Base-by-base conservation (phyloP, 2,888 invertebrate genomes). In the Labia minor region DNA sequence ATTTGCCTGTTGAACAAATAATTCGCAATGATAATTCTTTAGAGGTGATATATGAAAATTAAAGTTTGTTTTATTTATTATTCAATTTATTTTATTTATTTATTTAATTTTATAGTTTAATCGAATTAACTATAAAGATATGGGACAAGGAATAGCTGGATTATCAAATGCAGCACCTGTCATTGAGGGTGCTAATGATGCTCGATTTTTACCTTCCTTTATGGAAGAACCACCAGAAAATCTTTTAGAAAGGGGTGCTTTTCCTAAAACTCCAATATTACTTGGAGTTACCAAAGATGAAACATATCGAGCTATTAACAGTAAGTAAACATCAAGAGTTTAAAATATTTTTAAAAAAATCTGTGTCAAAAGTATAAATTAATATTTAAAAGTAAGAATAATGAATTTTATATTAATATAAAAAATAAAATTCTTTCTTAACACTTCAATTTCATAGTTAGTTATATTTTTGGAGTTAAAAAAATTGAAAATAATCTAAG, bases 261-360 rank as follows among this genome's bases (percentile, higher is more conserved):
- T 81, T 66, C 81, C 81, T 0, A 80, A 81, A 1, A 81, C 86
- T 16, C 89, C 90, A 0, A 75, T 90, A 69, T 78, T 90, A 11
- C 89, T 87, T 0, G 90, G 90, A 0, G 86, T 88, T 1, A 84
- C 85, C 0, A 86, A 85, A 64, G 86, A 89, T 62, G 90, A 90
- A 77, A 89, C 89, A 0, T 81, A 83, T 1, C 79, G 81, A 19
- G 85, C 85, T 19, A 81, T 86, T 11, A 79, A 80, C 71, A 85
- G 86, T 80, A n/a, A n/a, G 78, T 72, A n/a, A n/a, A n/a, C n/a
- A n/a, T n/a, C n/a, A n/a, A n/a, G n/a, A n/a, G n/a, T n/a, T n/a
- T n/a, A n/a, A n/a, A n/a, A n/a, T n/a, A n/a, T n/a, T n/a, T n/a
- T n/a, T n/a, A n/a, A n/a, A n/a, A n/a, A n/a, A n/a, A n/a, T n/a